phyloP scores from a whole-genome alignment of 2,113 vertebrate genomes.

The Aegypius monachus region DNA sequence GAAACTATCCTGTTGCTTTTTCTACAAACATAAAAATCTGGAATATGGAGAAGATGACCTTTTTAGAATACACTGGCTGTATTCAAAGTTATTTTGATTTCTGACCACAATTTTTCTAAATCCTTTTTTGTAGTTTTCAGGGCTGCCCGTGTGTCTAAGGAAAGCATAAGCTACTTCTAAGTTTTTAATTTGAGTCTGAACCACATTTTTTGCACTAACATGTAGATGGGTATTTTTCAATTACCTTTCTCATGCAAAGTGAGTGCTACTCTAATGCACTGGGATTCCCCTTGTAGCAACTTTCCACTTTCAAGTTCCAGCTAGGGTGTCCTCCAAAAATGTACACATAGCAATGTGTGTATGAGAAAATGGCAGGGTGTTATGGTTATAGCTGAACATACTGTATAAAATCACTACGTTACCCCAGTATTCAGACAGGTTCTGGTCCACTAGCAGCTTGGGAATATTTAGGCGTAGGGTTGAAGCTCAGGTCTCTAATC shows the following conservation, averaged over 20 bases:
- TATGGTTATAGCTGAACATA: background rate
- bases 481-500: background rate
- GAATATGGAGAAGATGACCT: background rate
- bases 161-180: background rate
- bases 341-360: accelerated
- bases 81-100: background rate
- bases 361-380: background rate
- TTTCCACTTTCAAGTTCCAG: background rate
- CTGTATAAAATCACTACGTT: background rate
- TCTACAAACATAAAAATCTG: background rate
- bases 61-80: background rate
- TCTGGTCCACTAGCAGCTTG: background rate
- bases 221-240: background rate
- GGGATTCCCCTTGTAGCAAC: background rate
- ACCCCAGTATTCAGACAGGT: background rate
- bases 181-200: background rate
- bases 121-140: background rate
- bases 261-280: background rate
- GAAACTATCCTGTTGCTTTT: background rate
- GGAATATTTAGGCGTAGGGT: background rate
- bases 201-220: background rate
- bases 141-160: background rate
- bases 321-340: background rate
- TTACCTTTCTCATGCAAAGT: background rate
- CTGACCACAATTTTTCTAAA: background rate